Base-by-base conservation (phyloP, 1,140 invertebrate genomes). In the Lethocerus indicus region DNA sequence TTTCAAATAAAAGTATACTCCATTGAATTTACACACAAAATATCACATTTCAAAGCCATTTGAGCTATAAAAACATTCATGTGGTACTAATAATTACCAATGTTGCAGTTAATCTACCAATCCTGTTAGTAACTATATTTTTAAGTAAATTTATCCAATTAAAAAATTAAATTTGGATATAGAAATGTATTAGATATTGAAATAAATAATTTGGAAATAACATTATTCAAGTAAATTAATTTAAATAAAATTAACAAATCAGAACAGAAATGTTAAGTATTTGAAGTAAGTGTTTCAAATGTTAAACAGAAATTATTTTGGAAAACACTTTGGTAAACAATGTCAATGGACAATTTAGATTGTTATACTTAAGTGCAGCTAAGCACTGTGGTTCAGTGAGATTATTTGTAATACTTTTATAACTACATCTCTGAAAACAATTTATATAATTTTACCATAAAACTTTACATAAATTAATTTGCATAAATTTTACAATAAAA, bases 191-290 rank as follows among this genome's bases (percentile, higher is more conserved):
- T 32, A 32, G 29, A 9, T n/a, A 32, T 9, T 32, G 29, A n/a
- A 32, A 32, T 32, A 32, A 32, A 32, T 32, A 32, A 32, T 9
- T 9, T 9, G 29, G 21, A 7, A 27, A 48, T 49, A 41, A 18
- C 41, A 49, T 49, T 21, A 54, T n/a, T n/a, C n/a, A 27, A 3
- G 23, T 27, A 21, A 44, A 16, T 40, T 39, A 47, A 21, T 9
- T 32, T 32, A 32, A 32, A 32, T 32, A 32, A 9, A 32, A 32
- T 32, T 9, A 9, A 32, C n/a, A 49, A 18, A 24, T 24, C 16
- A 39, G 7, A 35, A 26, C 24, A 32, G 21, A 20, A 36, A 29
- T 3, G 16, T 27, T 27, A 35, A 41, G 6, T 45, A 43, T 46
- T n/a, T n/a, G n/a, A n/a, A n/a, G n/a, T n/a, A n/a, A n/a, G n/a